Conservation (phyloP, 2,797 vertebrate species). For the Sebastes nivosus region DNA sequence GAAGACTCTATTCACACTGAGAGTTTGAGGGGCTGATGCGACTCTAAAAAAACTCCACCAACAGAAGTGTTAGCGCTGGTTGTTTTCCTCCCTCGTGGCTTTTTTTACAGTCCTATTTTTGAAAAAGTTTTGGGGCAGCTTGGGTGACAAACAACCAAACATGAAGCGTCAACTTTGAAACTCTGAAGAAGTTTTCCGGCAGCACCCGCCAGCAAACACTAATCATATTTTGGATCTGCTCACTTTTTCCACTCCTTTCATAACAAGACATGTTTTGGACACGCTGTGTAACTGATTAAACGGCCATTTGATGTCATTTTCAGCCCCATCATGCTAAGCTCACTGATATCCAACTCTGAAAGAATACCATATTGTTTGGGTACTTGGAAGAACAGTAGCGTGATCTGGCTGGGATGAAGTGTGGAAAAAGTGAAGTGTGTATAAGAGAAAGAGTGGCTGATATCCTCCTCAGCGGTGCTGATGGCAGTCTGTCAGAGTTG, state of each 20-base stretch:
- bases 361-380: constrained; percentile 79
- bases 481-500: constrained; percentile 79
- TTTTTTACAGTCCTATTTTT: constrained; percentile 20
- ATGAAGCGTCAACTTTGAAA: constrained; percentile 46
- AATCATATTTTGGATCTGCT: constrained; percentile 67
- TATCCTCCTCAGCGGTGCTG: constrained; percentile 68
- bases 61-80: background rate
- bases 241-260: constrained; percentile 55
- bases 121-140: constrained; percentile 53
- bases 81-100: constrained; percentile 15
- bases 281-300: constrained; percentile 59
- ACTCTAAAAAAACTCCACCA: constrained; percentile 33
- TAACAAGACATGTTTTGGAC: constrained; percentile 66
- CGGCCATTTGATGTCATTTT: constrained; percentile 67
- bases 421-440: constrained; percentile 62
- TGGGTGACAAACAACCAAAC: constrained; percentile 51
- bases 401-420: constrained; percentile 66
- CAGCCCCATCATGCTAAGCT: constrained; percentile 70
- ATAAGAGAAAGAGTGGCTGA: constrained; percentile 53
- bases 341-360: constrained; percentile 69
- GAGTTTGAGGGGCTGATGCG: constrained; percentile 60
- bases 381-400: constrained; percentile 64
- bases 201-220: constrained; percentile 56
- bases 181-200: constrained; percentile 66
- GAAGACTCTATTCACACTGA: constrained; percentile 71